Evolutionary conservation across 2,888 invertebrate species (phyloP), one percentile per base, ranked within the genome.

Genomic region (Prenolepis imparis): DNA sequence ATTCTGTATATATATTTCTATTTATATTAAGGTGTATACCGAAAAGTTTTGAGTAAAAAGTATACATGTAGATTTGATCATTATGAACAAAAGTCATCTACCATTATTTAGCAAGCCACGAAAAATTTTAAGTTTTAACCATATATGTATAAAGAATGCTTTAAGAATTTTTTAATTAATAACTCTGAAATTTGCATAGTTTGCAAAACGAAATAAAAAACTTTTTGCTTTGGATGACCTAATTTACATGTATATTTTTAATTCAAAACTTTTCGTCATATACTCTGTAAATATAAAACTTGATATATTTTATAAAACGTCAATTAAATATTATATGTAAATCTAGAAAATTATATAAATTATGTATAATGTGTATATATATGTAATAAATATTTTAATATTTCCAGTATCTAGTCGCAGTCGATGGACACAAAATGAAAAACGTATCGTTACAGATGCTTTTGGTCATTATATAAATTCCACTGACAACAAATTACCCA

Each of bases 311-410:
- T 57, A 57, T 21, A 57, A 57, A 57, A 57, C 24, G 24, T 28
- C 21, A 11, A 57, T 28, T 28, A 59, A 59, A 59, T 28, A 28
- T 28, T 59, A 59, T 28, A 24, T 57, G 24, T 0, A 59, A 28
- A 59, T 28, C 15, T 44, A 59, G 28, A 18, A 28, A 59, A 59
- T 59, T n/a, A n/a, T n/a, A n/a, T n/a, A n/a, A n/a, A n/a, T n/a
- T 59, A 59, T 59, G 28, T 59, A 59, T 28, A 59, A 28, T 44
- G 28, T 28, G 28, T 28, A 28, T 28, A 28, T 28, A 28, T 28
- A 28, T 28, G 28, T 59, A 59, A 28, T 59, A 59, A 59, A 59
- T 28, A 59, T 59, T 59, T 59, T 59, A 28, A 15, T 59, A 59
- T 28, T 59, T 59, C 5, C 28, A 59, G 59, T 28, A 59, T 59